Conservation (phyloP, 2,888 invertebrate genomes). For the Ectemnius cavifrons region DNA sequence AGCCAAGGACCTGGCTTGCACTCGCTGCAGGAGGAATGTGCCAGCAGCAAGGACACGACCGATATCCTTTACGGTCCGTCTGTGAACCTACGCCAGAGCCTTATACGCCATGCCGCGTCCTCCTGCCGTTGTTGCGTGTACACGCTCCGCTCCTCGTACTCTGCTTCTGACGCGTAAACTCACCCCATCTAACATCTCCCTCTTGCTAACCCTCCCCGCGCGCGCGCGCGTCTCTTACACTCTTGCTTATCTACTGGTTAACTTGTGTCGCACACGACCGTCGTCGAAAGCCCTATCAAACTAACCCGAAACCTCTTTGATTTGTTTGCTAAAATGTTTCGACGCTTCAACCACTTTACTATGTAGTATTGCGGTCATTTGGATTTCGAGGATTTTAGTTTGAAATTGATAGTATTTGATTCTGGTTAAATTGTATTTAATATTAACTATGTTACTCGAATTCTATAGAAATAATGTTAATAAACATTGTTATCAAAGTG, state of each 20-base stretch:
- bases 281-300: no score
- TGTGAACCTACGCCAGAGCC: slow-evolving; percentile 5
- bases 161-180: slow-evolving; percentile 56
- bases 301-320: slow-evolving; percentile 34
- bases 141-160: background rate
- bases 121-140: slow-evolving; percentile 17
- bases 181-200: background rate
- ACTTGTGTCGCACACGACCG: no score
- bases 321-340: slow-evolving; percentile 33
- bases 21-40: slow-evolving; percentile 40
- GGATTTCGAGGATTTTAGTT: no score
- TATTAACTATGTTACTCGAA: no score
- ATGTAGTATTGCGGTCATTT: no score
- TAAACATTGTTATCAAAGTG: no score
- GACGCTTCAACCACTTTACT: no score
- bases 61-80: slow-evolving; percentile 56
- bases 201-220: background rate
- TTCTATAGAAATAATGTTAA: no score
- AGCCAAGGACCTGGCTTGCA: slow-evolving; percentile 20
- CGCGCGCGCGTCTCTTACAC: no score
- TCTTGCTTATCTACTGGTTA: no score
- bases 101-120: background rate
- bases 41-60: slow-evolving; percentile 51
- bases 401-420: no score
- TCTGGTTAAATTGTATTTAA: no score